phyloP scores from a whole-genome alignment of 2,113 vertebrate genomes.

The Circaetus gallicus region DNA sequence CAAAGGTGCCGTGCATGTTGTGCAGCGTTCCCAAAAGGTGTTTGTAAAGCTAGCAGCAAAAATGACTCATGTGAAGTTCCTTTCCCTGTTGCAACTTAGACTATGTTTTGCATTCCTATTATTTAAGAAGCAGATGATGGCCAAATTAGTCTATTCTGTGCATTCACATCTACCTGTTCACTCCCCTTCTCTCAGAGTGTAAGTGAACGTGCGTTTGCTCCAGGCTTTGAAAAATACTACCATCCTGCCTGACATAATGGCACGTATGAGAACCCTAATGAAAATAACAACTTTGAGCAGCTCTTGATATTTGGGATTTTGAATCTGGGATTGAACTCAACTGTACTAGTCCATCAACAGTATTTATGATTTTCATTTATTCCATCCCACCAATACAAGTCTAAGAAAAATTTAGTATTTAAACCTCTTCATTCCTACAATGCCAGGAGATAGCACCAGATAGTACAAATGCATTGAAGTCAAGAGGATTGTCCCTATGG shows the following conservation, averaged over 20 bases:
- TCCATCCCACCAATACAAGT: neutral
- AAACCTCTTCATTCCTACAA: neutral
- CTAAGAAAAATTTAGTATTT: neutral
- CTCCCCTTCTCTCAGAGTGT: neutral
- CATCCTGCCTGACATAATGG: fast-evolving
- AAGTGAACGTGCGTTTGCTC: neutral
- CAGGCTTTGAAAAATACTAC: neutral
- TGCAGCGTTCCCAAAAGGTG: neutral
- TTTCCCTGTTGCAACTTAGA: neutral
- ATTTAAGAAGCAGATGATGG: neutral
- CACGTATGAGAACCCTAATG: neutral
- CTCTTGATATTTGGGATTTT: neutral
- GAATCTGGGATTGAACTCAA: neutral
- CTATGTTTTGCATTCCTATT: neutral
- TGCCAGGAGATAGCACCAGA: neutral
- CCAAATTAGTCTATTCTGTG: neutral
- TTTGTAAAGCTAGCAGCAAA: neutral
- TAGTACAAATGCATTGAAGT: neutral
- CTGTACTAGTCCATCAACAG: neutral
- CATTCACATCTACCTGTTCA: neutral
- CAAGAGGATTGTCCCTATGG: neutral
- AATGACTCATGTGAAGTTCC: neutral
- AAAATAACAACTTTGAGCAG: neutral
- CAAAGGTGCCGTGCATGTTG: neutral
- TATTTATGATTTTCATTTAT: neutral